These are phyloP conservation scores for Cololabis saira DNA, from an alignment of 2,113 vertebrate genomes.

Conservation along the genomic window DNA sequence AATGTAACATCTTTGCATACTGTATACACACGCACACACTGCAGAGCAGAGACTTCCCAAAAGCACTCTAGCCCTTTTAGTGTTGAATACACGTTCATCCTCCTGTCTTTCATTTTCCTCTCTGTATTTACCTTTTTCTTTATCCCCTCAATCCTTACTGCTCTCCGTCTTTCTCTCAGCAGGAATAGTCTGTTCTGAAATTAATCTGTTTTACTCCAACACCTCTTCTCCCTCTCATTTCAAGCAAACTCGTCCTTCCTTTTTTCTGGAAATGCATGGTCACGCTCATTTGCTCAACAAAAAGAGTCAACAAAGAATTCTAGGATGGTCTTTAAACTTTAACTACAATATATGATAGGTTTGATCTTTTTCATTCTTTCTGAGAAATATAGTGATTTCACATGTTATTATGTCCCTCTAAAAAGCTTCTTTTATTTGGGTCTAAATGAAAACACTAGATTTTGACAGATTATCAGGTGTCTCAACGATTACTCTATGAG, in stretches of 20 bases:
- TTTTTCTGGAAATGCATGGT: slow-evolving; percentile 32
- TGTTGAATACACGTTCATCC: slow-evolving; percentile 75
- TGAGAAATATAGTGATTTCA: too few species aligned
- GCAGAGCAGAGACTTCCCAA: slow-evolving; percentile 21
- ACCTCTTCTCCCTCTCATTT: slow-evolving; percentile 53
- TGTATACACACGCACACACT: slow-evolving; percentile 18
- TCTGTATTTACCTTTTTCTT: slow-evolving; percentile 54
- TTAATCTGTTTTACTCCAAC: slow-evolving; percentile 76
- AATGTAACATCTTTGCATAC: slow-evolving; percentile 53
- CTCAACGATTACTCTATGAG: neutral
- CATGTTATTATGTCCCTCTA: too few species aligned
- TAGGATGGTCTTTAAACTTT: neutral
- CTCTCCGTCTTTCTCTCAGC: slow-evolving; percentile 62
- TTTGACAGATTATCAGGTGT: neutral
- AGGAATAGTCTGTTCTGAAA: slow-evolving; percentile 74
- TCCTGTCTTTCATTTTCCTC: slow-evolving; percentile 51
- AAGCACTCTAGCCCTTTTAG: slow-evolving; percentile 55
- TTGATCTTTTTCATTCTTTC: too few species aligned
- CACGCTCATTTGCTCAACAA: slow-evolving; percentile 12
- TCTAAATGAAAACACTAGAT: slow-evolving; percentile 3
- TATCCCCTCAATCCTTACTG: slow-evolving; percentile 69
- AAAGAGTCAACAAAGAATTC: slow-evolving; percentile 1
- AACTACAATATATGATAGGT: fast-evolving
- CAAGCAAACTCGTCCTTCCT: slow-evolving; percentile 40
- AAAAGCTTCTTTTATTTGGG: neutral